phyloP scores from a whole-genome alignment of 2,113 vertebrate species.

The Poeciliopsis turrubarensis region DNA sequence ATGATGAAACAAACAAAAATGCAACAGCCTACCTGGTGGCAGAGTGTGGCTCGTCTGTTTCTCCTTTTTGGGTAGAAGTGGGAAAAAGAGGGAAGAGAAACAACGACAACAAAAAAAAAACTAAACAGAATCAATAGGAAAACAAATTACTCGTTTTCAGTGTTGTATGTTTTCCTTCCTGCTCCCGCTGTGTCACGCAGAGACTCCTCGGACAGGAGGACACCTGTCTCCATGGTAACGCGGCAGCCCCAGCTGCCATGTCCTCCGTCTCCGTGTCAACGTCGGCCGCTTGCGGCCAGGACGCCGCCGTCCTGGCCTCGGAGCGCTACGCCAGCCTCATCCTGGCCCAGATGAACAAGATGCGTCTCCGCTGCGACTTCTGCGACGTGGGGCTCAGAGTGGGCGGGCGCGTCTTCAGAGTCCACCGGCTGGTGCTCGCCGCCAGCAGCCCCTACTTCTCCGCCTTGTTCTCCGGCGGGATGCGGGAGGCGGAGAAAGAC shows the following conservation, averaged over 20 bases:
- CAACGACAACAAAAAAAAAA: too few species aligned
- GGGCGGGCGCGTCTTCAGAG: conserved; percentile 84
- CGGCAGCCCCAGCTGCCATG: conserved; percentile 70
- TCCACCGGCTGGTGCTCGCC: conserved; percentile 91
- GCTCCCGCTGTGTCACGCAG: conserved; percentile 5
- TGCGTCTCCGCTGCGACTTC: conserved; percentile 87
- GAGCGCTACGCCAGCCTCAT: conserved; percentile 89
- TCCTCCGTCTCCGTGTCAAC: conserved; percentile 61
- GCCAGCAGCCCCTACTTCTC: conserved; percentile 96
- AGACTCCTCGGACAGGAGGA: conserved; percentile 20
- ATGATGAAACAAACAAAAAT: too few species aligned
- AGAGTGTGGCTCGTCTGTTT: too few species aligned
- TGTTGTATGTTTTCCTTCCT: background rate
- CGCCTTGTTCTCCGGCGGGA: conserved; percentile 90
- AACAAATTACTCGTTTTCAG: too few species aligned
- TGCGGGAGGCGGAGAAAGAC: conserved; percentile 91
- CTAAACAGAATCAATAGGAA: too few species aligned
- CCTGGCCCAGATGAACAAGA: conserved; percentile 91
- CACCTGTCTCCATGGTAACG: conserved; percentile 45
- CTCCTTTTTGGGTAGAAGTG: too few species aligned
- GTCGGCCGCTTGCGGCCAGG: conserved; percentile 26
- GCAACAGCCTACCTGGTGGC: too few species aligned
- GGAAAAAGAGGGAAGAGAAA: too few species aligned
- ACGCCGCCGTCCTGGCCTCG: conserved; percentile 67
- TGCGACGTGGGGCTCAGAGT: conserved; percentile 92